Conservation (phyloP, 2,888 invertebrate species). For the Dioctria linearis region DNA sequence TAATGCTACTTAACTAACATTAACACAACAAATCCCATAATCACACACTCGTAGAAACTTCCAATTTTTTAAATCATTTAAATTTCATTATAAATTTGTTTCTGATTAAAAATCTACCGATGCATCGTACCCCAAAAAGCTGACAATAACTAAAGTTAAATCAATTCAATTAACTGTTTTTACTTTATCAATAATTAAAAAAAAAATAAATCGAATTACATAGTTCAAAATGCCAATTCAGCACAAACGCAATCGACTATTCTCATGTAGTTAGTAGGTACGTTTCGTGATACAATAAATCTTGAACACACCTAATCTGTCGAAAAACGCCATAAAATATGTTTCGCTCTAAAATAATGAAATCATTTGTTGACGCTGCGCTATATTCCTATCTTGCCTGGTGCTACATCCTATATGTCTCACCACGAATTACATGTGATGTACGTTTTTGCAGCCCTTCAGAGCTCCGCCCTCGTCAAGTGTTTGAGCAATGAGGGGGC, state of each 20-base stretch:
- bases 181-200: neutral
- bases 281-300: conserved; percentile 19
- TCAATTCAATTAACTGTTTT: neutral
- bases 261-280: neutral
- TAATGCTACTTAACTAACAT: neutral
- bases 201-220: neutral
- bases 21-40: conserved; percentile 43
- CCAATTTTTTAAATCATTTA: neutral
- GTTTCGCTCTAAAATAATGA: conserved; percentile 34
- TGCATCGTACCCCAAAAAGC: conserved; percentile 37
- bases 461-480: conserved; percentile 32
- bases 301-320: conserved; percentile 46
- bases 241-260: conserved; percentile 15
- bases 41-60: conserved; percentile 39
- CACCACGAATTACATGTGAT: conserved; percentile 39
- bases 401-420: conserved; percentile 7
- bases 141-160: conserved; percentile 9
- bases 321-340: conserved; percentile 40
- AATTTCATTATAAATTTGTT: neutral
- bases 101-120: conserved; percentile 26
- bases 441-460: conserved; percentile 31
- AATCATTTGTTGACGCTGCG: conserved; percentile 35
- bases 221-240: neutral
- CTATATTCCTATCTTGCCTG: conserved; percentile 25
- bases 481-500: neutral